phyloP scores from a whole-genome alignment of 2,888 invertebrate genomes.

The Chrysolina haemoptera region DNA sequence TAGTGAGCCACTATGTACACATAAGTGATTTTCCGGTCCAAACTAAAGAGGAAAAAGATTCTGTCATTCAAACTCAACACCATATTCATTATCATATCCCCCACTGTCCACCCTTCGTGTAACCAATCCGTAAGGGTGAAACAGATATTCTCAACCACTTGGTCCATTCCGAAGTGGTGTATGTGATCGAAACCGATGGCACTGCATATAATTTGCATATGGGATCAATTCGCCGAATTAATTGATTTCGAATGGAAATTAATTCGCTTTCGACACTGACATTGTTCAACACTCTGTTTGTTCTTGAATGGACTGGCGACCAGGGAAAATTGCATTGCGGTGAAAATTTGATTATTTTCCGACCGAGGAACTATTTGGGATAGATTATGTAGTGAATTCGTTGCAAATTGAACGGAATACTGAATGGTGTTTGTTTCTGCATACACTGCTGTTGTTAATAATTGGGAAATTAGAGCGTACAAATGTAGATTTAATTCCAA shows the following conservation, averaged over 20 bases:
- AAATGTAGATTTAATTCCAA: neutral
- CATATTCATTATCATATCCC: too few relatives aligned
- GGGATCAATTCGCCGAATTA: slow-evolving; percentile 17
- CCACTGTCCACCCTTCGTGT: neutral
- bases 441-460: neutral
- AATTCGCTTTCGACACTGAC: slow-evolving; percentile 19
- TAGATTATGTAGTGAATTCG: slow-evolving; percentile 12
- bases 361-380: slow-evolving; percentile 17
- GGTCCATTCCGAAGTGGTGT: neutral
- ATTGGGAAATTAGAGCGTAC: neutral
- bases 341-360: slow-evolving; percentile 37
- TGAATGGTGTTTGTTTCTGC: neutral
- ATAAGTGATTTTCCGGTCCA: too few relatives aligned
- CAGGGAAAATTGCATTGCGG: slow-evolving; percentile 34
- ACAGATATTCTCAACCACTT: slow-evolving; percentile 1
- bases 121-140: neutral
- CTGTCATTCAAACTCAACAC: too few relatives aligned
- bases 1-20: too few relatives aligned
- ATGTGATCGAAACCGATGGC: neutral
- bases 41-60: too few relatives aligned
- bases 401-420: slow-evolving; percentile 7
- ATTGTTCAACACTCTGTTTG: slow-evolving; percentile 33
- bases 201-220: slow-evolving; percentile 18
- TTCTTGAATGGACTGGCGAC: slow-evolving; percentile 34
- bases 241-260: slow-evolving; percentile 20